Percentiles rank a stretch among this genome's conserved stretches.
Evolutionary conservation across 2,797 vertebrate species (phyloP).

Genomic region (Tiaroga cobitis): DNA sequence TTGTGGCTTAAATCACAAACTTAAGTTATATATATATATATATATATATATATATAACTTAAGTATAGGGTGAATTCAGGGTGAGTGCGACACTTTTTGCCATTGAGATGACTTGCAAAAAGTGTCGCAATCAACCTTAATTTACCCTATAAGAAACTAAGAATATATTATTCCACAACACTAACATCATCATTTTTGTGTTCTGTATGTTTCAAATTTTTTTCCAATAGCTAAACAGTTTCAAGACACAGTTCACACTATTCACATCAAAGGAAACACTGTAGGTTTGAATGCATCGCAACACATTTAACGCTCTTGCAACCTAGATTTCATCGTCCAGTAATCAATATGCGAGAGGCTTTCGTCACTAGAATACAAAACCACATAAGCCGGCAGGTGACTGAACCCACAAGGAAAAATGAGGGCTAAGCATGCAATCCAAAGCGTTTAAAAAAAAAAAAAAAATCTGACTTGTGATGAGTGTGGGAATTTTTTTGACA

Average conservation of each 20-base stretch:
- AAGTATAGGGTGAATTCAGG: too few relatives aligned
- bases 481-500: constrained; percentile 53
- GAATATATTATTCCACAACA: not conserved
- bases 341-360: constrained; percentile 32
- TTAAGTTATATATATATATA: not conserved
- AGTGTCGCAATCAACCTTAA: too few relatives aligned
- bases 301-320: constrained; percentile 12
- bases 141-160: not conserved
- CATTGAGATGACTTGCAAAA: too few relatives aligned
- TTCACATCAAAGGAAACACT: constrained; percentile 35
- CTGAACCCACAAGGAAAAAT: constrained; percentile 18
- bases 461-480: not conserved
- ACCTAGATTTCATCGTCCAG: constrained; percentile 53
- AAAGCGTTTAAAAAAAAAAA: constrained; percentile 14
- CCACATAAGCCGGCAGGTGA: constrained; percentile 23
- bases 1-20: not conserved
- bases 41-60: too few relatives aligned
- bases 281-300: not conserved
- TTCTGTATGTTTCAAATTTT: not conserved
- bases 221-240: constrained; percentile 11
- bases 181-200: not conserved
- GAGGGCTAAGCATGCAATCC: not conserved
- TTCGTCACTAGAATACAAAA: constrained; percentile 32
- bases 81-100: too few relatives aligned
- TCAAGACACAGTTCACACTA: not conserved